These are phyloP conservation scores for Whitmania pigra DNA, from an alignment of 1,140 invertebrate species.

Conservation along the genomic window DNA sequence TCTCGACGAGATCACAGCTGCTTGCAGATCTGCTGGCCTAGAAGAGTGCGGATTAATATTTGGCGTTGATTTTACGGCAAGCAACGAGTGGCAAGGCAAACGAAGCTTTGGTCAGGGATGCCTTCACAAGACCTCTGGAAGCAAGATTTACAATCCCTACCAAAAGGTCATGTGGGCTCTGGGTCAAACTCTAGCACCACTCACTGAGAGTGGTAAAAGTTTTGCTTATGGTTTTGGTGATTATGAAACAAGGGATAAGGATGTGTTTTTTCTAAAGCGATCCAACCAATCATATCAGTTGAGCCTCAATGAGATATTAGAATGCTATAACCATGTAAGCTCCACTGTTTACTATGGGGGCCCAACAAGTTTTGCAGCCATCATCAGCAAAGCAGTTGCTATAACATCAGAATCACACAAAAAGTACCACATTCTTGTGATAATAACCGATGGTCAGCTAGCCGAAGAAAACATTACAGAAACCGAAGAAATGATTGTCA, in stretches of 20 bases:
- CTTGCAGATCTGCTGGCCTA: slow-evolving; percentile 41
- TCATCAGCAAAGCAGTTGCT: slow-evolving; percentile 44
- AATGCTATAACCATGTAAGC: slow-evolving; percentile 30
- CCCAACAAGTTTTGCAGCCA: slow-evolving; percentile 45
- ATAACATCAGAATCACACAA: slow-evolving; percentile 29
- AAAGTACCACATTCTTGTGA: slow-evolving; percentile 24
- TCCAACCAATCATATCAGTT: slow-evolving; percentile 33
- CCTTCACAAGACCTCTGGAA: slow-evolving; percentile 38
- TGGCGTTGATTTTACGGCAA: slow-evolving; percentile 48
- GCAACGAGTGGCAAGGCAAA: slow-evolving; percentile 48
- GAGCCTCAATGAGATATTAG: slow-evolving; percentile 43
- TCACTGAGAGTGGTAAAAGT: slow-evolving; percentile 41
- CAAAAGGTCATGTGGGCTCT: slow-evolving; percentile 46
- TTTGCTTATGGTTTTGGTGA: slow-evolving; percentile 47
- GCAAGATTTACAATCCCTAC: slow-evolving; percentile 36
- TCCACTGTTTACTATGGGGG: slow-evolving; percentile 37
- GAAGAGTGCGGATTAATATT: slow-evolving; percentile 42
- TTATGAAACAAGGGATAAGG: slow-evolving; percentile 38
- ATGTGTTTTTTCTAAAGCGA: slow-evolving; percentile 41
- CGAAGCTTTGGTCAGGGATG: slow-evolving; percentile 43
- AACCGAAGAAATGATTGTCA: slow-evolving; percentile 45
- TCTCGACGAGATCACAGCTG: slow-evolving; percentile 38
- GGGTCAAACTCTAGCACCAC: slow-evolving; percentile 44
- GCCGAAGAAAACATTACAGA: slow-evolving; percentile 35
- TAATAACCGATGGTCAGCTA: slow-evolving; percentile 18